Base-by-base conservation (phyloP, 2,113 vertebrate species). In the Nothobranchius furzeri region DNA sequence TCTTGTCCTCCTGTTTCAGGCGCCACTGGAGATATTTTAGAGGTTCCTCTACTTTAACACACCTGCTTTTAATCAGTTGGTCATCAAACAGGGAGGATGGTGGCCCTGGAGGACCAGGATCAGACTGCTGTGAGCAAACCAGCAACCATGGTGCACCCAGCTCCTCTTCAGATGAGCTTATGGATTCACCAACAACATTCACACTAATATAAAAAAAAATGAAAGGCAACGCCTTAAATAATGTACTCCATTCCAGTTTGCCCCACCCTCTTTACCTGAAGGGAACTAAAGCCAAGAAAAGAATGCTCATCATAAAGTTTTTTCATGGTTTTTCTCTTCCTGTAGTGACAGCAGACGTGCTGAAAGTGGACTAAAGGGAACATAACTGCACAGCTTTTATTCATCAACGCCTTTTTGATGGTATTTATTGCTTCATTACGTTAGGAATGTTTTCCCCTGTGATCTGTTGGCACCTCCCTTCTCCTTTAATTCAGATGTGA, bases 351-450 rank as follows among this genome's bases (percentile, higher is more conserved):
- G 37, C 37, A 40, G 37, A 40, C 1, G 37, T 7, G 37, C 56
- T 49, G 30, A 43, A 13, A 65, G 60, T 40, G 37, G 9, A 40
- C 6, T 1, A 40, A 40, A 40, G 7, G 10, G 12, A 30, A 47
- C 47, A 12, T 20, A 0, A 20, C 20, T 11, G 51, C 51, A 40
- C 37, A 40, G 37, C 6, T 40, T 40, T 40, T 40, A 8, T 14
- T 12, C 24, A 12, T 20, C 20, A 24, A 1, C 7, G 14, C 47
- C n/a, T n/a, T 2, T 6, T 53, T 9, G 52, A 6, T 24, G n/a
- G 63, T 66, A 52, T 78, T 65, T 50, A 71, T 63, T 65, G 65
- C 67, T 59, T 81, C 70, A 60, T 75, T 73, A 68, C 30, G 13
- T 24, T n/a, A 66, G 12, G 67, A 77, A 68, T 64, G 60, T 74